These are phyloP conservation scores for Takifugu ocellatus DNA, from an alignment of 2,797 vertebrate species.

Conservation along the genomic window DNA sequence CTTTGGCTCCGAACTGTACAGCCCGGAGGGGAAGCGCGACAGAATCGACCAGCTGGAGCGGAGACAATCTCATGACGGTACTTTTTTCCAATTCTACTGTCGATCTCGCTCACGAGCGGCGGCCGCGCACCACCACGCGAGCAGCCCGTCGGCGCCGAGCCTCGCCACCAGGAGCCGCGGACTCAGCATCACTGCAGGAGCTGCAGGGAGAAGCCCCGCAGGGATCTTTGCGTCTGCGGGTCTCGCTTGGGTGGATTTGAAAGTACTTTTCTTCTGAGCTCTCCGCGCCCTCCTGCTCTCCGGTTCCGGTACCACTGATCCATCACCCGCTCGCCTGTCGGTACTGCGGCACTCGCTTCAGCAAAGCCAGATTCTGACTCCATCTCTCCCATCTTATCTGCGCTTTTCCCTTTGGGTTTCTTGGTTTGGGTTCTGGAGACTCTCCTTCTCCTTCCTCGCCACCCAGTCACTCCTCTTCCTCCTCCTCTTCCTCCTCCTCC, in stretches of 20 bases:
- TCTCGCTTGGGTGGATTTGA: constrained; percentile 51
- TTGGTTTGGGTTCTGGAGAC: constrained; percentile 9
- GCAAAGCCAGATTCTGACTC: neutral
- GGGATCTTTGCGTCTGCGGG: constrained; percentile 21
- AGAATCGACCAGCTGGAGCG: neutral
- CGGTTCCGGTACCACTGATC: constrained; percentile 29
- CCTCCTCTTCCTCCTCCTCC: constrained; percentile 45
- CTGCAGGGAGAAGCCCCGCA: constrained; percentile 31
- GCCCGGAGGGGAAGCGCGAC: constrained; percentile 13
- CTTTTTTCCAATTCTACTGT: constrained; percentile 25
- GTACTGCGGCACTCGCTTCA: constrained; percentile 59
- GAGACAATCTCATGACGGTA: constrained; percentile 32
- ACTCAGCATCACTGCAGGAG: constrained; percentile 41
- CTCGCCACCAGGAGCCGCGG: constrained; percentile 36
- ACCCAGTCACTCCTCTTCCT: constrained; percentile 27
- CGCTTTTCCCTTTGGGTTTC: constrained; percentile 7
- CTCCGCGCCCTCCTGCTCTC: neutral
- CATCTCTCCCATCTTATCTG: neutral
- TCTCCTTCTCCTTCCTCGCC: constrained; percentile 32
- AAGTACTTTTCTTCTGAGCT: constrained; percentile 25
- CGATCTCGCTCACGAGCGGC: too few species aligned
- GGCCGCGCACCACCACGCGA: neutral
- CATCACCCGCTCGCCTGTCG: constrained; percentile 29
- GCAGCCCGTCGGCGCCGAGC: constrained; percentile 40
- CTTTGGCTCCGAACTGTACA: constrained; percentile 45